phyloP scores from a whole-genome alignment of 2,888 invertebrate genomes.

The Dicycla oo region DNA sequence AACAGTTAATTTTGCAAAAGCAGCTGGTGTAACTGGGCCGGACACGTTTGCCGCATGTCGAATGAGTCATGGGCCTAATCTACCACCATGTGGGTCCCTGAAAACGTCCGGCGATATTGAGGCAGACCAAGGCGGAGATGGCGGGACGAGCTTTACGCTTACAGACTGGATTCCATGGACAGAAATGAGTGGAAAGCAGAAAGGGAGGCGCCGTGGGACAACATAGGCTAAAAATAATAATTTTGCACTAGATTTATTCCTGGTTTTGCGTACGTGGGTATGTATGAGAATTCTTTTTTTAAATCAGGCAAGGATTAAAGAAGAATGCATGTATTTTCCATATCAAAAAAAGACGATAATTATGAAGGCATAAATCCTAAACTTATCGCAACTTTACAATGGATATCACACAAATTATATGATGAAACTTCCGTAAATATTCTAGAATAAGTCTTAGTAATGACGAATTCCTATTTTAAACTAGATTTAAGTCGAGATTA shows the following conservation, averaged over 20 bases:
- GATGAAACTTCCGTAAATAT: not conserved
- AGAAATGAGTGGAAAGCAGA: too few species aligned
- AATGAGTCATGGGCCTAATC: not conserved
- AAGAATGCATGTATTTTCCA: not conserved
- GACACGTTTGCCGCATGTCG: too few species aligned
- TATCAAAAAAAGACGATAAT: not conserved
- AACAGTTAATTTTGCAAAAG: not conserved
- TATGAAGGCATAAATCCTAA: not conserved
- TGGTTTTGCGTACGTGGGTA: not conserved
- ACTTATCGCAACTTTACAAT: not conserved
- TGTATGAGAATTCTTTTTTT: not conserved
- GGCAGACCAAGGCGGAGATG: not conserved
- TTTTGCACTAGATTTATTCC: not conserved
- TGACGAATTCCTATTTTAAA: not conserved
- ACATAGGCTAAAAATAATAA: too few species aligned
- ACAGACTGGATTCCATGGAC: too few species aligned
- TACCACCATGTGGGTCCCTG: not conserved
- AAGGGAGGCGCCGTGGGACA: too few species aligned
- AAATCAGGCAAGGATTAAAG: not conserved
- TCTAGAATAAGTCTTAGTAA: not conserved
- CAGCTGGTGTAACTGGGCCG: not conserved
- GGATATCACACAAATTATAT: not conserved
- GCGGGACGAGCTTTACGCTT: not conserved
- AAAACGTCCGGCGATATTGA: not conserved
- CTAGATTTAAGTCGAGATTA: not conserved